Evolutionary conservation across 2,797 vertebrate genomes (phyloP), one percentile per base, ranked within the genome.

Genomic region (Helostoma temminkii): DNA sequence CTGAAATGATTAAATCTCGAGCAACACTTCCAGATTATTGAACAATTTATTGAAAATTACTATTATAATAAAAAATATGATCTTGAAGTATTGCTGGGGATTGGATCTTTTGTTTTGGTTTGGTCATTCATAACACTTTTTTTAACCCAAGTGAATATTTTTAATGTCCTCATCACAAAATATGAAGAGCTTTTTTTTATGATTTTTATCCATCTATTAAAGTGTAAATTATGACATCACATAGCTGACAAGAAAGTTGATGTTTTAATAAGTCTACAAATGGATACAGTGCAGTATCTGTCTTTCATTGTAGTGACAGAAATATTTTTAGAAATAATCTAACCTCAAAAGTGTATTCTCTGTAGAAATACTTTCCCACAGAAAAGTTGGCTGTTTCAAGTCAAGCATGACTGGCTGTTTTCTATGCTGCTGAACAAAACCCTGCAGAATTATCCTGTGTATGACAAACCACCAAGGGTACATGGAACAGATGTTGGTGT

Each of bases 51-150:
- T n/a, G n/a, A n/a, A n/a, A n/a, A n/a, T n/a, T n/a, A n/a, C n/a
- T n/a, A n/a, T n/a, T n/a, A n/a, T n/a, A n/a, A n/a, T n/a, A n/a
- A n/a, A n/a, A n/a, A n/a, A n/a, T n/a, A n/a, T n/a, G n/a, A n/a
- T n/a, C n/a, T n/a, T n/a, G n/a, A n/a, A n/a, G n/a, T n/a, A n/a
- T n/a, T n/a, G n/a, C n/a, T n/a, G n/a, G n/a, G n/a, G n/a, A n/a
- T n/a, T n/a, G n/a, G n/a, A n/a, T n/a, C n/a, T n/a, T n/a, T n/a
- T n/a, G n/a, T n/a, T n/a, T n/a, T n/a, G n/a, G n/a, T n/a, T n/a
- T n/a, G n/a, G 24, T 81, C 37, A 72, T 49, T 81, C 59, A 75
- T 70, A 76, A 32, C 12, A 63, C 42, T 34, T 84, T 86, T 83
- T 74, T 76, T 62, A 57, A 39, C 19, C 36, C 7, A 48, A 21